phyloP scores from a whole-genome alignment of 2,113 vertebrate species.

The Pterocles burchelli region DNA sequence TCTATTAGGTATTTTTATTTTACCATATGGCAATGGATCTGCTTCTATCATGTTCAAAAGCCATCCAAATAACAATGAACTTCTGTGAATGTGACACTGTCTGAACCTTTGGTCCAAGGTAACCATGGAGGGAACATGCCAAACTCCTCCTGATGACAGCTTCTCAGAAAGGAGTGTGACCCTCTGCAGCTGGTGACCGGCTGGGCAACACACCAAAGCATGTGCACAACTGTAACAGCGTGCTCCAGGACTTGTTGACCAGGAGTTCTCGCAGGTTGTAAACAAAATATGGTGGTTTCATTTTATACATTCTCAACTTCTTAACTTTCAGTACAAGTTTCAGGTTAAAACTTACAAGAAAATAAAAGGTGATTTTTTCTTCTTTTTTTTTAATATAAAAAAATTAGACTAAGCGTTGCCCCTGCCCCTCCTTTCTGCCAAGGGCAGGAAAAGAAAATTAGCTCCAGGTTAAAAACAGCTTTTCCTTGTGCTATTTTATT shows the following conservation, averaged over 20 bases:
- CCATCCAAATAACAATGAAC: background rate
- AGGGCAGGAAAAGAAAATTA: conserved; percentile 13
- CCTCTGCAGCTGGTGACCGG: background rate
- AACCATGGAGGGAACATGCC: background rate
- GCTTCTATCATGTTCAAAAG: background rate
- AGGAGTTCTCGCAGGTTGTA: background rate
- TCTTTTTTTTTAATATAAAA: background rate
- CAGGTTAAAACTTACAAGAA: background rate
- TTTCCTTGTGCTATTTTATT: background rate
- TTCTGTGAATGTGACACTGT: background rate
- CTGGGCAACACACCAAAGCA: background rate
- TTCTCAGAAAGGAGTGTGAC: background rate
- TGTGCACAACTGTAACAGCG: fast-evolving
- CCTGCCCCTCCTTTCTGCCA: background rate
- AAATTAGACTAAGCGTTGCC: background rate
- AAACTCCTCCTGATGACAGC: background rate
- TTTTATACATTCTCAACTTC: background rate
- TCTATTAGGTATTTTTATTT: background rate
- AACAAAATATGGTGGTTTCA: background rate
- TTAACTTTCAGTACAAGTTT: background rate
- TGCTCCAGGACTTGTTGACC: background rate
- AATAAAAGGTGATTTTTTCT: background rate
- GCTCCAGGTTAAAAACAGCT: background rate
- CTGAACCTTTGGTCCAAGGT: background rate
- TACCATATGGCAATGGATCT: background rate